Evolutionary conservation across 2,797 vertebrate species (phyloP).

Genomic region (Mionectes olivaceus): DNA sequence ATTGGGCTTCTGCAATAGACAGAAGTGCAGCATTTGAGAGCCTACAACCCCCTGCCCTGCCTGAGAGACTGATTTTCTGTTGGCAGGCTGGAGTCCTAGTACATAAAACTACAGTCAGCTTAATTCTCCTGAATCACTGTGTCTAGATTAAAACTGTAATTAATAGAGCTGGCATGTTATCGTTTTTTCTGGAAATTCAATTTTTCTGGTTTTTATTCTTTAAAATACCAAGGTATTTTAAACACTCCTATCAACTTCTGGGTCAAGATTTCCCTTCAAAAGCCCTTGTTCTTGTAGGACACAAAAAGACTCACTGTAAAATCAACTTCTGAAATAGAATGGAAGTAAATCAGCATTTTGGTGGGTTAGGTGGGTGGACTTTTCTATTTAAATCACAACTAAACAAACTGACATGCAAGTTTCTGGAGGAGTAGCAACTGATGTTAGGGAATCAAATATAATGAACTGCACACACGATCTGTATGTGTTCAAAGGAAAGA

Average conservation of each 20-base stretch:
- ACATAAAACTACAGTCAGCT: background rate
- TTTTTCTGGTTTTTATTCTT: background rate
- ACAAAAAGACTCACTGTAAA: background rate
- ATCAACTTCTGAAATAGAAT: background rate
- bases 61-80: background rate
- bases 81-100: background rate
- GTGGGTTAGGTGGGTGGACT: background rate
- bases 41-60: background rate
- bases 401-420: background rate
- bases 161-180: background rate
- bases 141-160: background rate
- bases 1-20: background rate
- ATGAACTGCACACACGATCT: accelerated
- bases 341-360: background rate
- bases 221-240: background rate
- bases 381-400: background rate
- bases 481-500: background rate
- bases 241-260: background rate
- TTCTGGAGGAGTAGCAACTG: background rate
- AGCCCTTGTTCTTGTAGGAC: background rate
- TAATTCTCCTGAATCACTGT: background rate
- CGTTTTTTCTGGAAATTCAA: background rate
- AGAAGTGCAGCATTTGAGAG: background rate
- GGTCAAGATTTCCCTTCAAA: background rate
- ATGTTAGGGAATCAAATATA: background rate